Percentiles rank a stretch among this genome's conserved stretches.
Conservation (phyloP, 2,888 invertebrate species). For the Eumerus sabulonum region DNA sequence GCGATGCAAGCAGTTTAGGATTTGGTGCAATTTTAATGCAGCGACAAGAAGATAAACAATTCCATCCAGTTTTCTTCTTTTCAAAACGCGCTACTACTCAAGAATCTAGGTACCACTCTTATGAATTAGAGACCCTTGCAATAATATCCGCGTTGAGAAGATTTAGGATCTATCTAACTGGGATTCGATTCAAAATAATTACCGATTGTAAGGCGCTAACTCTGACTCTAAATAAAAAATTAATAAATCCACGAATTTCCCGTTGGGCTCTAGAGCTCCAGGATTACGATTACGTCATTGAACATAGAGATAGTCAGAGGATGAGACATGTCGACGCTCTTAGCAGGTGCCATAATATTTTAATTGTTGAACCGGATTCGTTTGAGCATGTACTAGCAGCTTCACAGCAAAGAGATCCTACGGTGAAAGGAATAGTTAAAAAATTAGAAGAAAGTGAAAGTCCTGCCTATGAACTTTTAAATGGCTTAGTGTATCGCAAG, state of each 20-base stretch:
- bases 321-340: constrained; percentile 73
- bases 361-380: constrained; percentile 27
- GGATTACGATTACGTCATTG: constrained; percentile 72
- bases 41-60: constrained; percentile 54
- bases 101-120: constrained; percentile 71
- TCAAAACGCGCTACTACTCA: constrained; percentile 69
- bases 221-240: constrained; percentile 64
- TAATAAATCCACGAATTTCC: constrained; percentile 67
- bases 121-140: constrained; percentile 72
- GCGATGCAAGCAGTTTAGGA: constrained; percentile 71
- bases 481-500: constrained; percentile 53
- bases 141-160: constrained; percentile 70
- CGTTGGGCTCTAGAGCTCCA: constrained; percentile 70
- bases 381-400: constrained; percentile 46
- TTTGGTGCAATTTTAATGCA: constrained; percentile 71
- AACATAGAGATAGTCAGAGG: constrained; percentile 61
- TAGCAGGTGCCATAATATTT: constrained; percentile 66
- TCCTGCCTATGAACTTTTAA: constrained; percentile 29
- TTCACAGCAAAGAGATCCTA: constrained; percentile 52
- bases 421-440: constrained; percentile 55
- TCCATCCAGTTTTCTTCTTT: constrained; percentile 72
- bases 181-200: constrained; percentile 69
- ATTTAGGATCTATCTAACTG: constrained; percentile 70
- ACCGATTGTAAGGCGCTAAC: constrained; percentile 66
- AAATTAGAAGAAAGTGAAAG: constrained; percentile 60